Evolutionary conservation across 2,888 invertebrate species (phyloP).

Genomic region (Lamproptera curius): DNA sequence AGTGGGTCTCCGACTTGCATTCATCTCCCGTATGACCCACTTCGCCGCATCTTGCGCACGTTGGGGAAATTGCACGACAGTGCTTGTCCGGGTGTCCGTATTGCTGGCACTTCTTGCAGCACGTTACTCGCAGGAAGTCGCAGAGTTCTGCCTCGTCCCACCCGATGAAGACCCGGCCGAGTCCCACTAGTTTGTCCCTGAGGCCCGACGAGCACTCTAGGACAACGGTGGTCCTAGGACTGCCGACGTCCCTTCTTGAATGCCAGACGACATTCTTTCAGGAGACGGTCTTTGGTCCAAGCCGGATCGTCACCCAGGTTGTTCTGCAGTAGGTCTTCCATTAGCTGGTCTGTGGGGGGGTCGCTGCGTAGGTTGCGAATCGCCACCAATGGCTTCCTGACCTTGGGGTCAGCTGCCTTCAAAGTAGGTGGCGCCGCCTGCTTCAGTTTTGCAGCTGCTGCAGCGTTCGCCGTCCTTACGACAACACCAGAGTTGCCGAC

Average conservation of each 20-base stretch:
- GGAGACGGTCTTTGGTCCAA: not conserved
- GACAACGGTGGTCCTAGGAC: not conserved
- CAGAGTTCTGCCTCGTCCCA: constrained; percentile 22
- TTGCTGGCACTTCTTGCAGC: constrained; percentile 33
- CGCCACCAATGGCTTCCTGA: too few species aligned
- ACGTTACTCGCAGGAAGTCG: constrained; percentile 22
- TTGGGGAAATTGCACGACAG: constrained; percentile 17
- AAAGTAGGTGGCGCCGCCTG: constrained; percentile 1
- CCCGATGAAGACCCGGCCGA: constrained; percentile 7
- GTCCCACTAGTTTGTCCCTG: not conserved
- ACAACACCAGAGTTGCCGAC: constrained; percentile 18
- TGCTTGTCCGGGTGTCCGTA: constrained; percentile 36
- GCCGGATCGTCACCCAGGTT: constrained; percentile 17
- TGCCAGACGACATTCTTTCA: not conserved
- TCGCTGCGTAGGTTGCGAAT: not conserved
- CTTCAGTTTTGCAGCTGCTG: not conserved
- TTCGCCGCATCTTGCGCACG: constrained; percentile 29
- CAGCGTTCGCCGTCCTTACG: not conserved
- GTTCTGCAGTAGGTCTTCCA: constrained; percentile 5
- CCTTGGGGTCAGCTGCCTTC: not conserved
- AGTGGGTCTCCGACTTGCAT: not conserved
- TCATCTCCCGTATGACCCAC: constrained; percentile 15
- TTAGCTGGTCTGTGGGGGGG: too few species aligned
- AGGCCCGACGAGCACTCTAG: constrained; percentile 16
- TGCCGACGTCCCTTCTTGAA: not conserved